Evolutionary conservation across 35 echinoderm and acorn worm genomes (phyloP).

Genomic region (Lytechinus variegatus): DNA sequence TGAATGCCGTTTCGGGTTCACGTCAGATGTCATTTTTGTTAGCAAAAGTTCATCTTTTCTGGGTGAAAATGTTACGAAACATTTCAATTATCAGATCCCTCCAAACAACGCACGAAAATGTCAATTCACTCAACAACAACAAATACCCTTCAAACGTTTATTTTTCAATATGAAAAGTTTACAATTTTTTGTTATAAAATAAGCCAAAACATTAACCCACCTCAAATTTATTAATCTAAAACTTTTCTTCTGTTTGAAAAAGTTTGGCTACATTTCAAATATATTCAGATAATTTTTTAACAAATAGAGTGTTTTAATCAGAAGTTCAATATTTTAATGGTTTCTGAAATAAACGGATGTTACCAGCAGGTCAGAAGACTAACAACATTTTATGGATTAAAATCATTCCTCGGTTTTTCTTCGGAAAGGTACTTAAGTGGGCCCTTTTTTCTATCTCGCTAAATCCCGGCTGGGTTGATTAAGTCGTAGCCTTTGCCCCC

Average conservation of each 20-base stretch:
- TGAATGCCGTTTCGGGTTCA: background rate
- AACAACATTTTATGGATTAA: background rate
- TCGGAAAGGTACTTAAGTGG: background rate
- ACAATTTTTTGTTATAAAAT: too few species aligned
- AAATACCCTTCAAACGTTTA: too few species aligned
- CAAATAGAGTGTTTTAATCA: background rate
- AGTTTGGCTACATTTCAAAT: too few species aligned
- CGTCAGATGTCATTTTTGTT: background rate
- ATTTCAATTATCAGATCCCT: too few species aligned
- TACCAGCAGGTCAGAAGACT: background rate
- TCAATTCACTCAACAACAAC: too few species aligned
- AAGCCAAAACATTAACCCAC: too few species aligned
- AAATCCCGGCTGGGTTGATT: background rate
- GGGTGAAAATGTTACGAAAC: background rate
- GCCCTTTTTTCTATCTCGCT: background rate
- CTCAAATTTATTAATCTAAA: too few species aligned
- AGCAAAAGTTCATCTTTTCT: background rate
- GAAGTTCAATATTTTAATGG: background rate
- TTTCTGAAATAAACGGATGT: background rate
- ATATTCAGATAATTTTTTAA: too few species aligned
- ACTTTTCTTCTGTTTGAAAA: too few species aligned
- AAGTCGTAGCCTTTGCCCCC: background rate
- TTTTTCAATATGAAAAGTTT: too few species aligned
- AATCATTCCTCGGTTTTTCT: background rate
- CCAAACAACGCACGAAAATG: too few species aligned